A percentile compares a stretch with the other conserved stretches of the same genome.
Conservation (phyloP, 1,140 invertebrate species). For the Hycleus cichorii region DNA sequence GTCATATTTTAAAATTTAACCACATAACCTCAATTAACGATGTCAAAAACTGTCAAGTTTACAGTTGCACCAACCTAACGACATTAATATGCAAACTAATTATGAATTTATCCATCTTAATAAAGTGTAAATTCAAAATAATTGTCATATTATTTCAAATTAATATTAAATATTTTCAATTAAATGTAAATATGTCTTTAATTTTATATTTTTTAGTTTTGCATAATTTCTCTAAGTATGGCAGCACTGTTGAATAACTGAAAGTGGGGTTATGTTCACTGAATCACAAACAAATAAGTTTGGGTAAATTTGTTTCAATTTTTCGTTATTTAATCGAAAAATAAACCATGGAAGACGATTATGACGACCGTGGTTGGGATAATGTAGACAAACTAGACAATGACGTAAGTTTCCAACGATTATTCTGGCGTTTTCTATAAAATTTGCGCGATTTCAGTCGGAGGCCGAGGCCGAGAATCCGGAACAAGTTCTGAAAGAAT, state of each 20-base stretch:
- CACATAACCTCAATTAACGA: not conserved
- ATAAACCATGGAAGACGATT: slow-evolving; percentile 27
- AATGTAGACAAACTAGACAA: slow-evolving; percentile 18
- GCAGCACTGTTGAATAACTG: too few relatives aligned
- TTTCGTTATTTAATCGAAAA: not conserved
- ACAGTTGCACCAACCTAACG: too few relatives aligned
- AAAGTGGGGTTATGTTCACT: too few relatives aligned
- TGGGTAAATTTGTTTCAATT: not conserved
- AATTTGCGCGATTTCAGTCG: slow-evolving; percentile 23
- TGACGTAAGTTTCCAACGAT: slow-evolving; percentile 4
- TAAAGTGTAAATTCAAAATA: not conserved
- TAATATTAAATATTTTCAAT: not conserved
- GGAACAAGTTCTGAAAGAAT: slow-evolving; percentile 78
- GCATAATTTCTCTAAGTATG: too few relatives aligned
- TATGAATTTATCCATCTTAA: not conserved
- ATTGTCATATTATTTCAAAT: not conserved
- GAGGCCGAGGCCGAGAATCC: slow-evolving; percentile 74
- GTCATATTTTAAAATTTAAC: not conserved
- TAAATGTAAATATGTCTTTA: not conserved
- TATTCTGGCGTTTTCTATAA: not conserved
- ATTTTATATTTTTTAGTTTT: not conserved
- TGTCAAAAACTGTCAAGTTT: too few relatives aligned
- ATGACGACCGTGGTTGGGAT: slow-evolving; percentile 25
- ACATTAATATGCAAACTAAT: not conserved
- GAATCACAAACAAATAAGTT: not conserved